A percentile compares a stretch with the other conserved stretches of the same genome.
Evolutionary conservation across 2,113 vertebrate species (phyloP).

Genomic region (Hyaena hyaena): DNA sequence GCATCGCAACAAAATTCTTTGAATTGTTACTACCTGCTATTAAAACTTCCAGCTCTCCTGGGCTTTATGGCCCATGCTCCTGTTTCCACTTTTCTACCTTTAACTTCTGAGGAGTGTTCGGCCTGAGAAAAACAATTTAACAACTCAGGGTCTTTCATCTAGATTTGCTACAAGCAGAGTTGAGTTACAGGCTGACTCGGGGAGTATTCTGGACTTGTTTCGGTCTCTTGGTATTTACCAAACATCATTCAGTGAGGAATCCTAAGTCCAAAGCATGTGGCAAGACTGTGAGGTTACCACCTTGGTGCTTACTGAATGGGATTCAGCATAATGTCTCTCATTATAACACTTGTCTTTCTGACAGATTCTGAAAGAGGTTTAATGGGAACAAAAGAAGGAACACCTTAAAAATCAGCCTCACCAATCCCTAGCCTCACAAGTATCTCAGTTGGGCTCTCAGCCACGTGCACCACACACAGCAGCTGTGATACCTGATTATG

Average conservation of each 20-base stretch:
- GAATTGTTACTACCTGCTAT: not conserved
- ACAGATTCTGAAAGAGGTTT: not conserved
- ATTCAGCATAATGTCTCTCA: not conserved
- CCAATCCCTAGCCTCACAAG: not conserved
- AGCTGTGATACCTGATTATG: rapidly evolving
- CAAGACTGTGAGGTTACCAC: not conserved
- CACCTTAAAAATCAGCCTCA: not conserved
- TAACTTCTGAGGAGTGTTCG: not conserved
- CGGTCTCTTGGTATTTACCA: not conserved
- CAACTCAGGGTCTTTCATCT: not conserved
- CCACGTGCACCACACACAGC: not conserved
- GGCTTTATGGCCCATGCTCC: not conserved
- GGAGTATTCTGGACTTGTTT: not conserved
- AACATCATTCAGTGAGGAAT: not conserved
- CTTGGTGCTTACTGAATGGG: not conserved
- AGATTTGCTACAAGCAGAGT: not conserved
- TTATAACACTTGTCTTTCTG: not conserved
- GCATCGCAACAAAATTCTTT: not conserved
- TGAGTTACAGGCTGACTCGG: not conserved
- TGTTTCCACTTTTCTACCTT: not conserved
- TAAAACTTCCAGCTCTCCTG: not conserved
- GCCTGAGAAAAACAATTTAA: not conserved
- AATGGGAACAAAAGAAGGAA: conserved; percentile 3
- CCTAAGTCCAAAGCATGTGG: not conserved
- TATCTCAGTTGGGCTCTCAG: not conserved